A percentile compares a stretch with the other conserved stretches of the same genome.
Conservation (phyloP, 2,113 vertebrate species). For the Pituophis catenifer region DNA sequence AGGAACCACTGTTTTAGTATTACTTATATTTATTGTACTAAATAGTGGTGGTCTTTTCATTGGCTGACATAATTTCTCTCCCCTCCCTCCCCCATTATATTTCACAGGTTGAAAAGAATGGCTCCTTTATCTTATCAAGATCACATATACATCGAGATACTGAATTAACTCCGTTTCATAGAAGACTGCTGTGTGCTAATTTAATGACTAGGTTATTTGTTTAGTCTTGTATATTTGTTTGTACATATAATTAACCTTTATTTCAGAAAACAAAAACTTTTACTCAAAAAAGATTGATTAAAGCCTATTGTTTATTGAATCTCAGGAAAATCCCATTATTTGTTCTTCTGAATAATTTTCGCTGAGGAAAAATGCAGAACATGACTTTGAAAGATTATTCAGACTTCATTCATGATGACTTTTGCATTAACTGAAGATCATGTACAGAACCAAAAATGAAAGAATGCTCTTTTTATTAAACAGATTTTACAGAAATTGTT, state of each 20-base stretch:
- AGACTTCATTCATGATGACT: background rate
- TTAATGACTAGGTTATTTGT: conserved; percentile 28
- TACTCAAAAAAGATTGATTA: conserved; percentile 63
- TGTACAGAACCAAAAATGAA: background rate
- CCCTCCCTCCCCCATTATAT: background rate
- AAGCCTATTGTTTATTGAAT: conserved; percentile 53
- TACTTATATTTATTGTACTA: background rate
- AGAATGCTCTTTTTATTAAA: background rate
- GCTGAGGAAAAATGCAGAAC: background rate
- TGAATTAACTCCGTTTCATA: conserved; percentile 26
- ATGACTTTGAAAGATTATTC: background rate
- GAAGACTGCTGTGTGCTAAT: conserved; percentile 32
- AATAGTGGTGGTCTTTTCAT: background rate
- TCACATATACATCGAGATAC: conserved; percentile 69
- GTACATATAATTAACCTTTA: conserved; percentile 69
- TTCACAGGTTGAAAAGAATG: conserved; percentile 81
- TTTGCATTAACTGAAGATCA: background rate
- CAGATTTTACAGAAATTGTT: background rate
- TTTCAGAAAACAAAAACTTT: conserved; percentile 48
- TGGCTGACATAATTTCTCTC: background rate
- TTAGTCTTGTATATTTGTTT: conserved; percentile 68
- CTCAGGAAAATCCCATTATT: conserved; percentile 32
- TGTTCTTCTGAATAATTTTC: background rate
- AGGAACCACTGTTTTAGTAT: background rate
- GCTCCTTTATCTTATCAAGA: conserved; percentile 74